phyloP scores from a whole-genome alignment of 2,888 invertebrate species.

The Dexiosoma caninum region DNA sequence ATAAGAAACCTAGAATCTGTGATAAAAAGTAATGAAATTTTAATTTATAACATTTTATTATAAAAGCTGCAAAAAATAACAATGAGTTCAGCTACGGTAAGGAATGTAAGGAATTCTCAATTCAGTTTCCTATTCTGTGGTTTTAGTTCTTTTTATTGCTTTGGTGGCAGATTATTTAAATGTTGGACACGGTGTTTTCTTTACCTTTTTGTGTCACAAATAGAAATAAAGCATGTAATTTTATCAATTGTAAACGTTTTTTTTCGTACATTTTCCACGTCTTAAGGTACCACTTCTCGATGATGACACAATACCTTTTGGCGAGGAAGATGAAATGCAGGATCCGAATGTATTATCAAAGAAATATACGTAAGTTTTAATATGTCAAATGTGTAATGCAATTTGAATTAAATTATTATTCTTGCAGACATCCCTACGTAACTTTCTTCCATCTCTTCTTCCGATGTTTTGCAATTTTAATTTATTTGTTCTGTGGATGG shows the following conservation, averaged over 20 bases:
- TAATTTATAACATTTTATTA: too few relatives aligned
- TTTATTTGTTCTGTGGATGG: slow-evolving; percentile 93
- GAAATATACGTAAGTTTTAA: slow-evolving; percentile 76
- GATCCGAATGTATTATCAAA: slow-evolving; percentile 69
- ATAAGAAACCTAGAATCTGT: too few relatives aligned
- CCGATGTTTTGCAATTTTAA: slow-evolving; percentile 87
- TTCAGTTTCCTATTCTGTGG: slow-evolving; percentile 64
- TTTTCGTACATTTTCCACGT: slow-evolving; percentile 71
- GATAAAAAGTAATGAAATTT: too few relatives aligned
- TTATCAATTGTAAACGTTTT: slow-evolving; percentile 7
- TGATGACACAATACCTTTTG: slow-evolving; percentile 91
- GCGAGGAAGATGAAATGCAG: slow-evolving; percentile 85
- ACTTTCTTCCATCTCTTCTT: slow-evolving; percentile 95
- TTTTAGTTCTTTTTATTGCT: slow-evolving; percentile 19
- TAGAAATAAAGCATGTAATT: neutral
- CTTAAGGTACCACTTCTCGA: slow-evolving; percentile 90
- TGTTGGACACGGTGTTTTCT: slow-evolving; percentile 12
- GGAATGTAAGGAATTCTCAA: slow-evolving; percentile 75
- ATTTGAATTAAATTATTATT: slow-evolving; percentile 2
- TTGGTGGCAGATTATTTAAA: slow-evolving; percentile 28
- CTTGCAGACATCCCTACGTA: slow-evolving; percentile 91
- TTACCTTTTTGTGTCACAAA: neutral
- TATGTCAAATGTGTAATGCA: neutral
- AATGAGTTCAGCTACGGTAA: slow-evolving; percentile 78
- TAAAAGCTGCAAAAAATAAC: too few relatives aligned